A percentile compares a stretch with the other conserved stretches of the same genome.
Evolutionary conservation across 1,140 invertebrate species (phyloP).

Genomic region (Venturia canescens): DNA sequence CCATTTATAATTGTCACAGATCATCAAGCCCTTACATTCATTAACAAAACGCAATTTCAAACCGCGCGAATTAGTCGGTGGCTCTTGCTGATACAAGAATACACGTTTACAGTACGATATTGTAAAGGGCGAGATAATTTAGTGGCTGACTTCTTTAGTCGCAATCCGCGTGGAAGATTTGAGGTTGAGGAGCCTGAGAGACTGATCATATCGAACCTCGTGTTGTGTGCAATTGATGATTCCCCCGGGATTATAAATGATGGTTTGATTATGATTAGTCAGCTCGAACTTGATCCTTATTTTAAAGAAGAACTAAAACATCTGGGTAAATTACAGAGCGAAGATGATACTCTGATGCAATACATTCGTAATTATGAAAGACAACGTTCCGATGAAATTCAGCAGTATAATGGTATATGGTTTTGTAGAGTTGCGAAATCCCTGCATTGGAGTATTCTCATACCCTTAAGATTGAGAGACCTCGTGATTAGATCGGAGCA

Average conservation of each 20-base stretch:
- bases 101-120: constrained; percentile 28
- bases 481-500: constrained; percentile 42
- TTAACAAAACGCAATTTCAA: constrained; percentile 68
- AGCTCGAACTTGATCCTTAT: constrained; percentile 25
- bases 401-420: constrained; percentile 7
- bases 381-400: background rate
- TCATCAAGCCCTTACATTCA: constrained; percentile 72
- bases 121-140: constrained; percentile 21
- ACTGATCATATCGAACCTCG: background rate
- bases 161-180: constrained; percentile 4
- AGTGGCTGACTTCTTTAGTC: constrained; percentile 27
- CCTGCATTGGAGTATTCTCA: constrained; percentile 21
- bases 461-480: background rate
- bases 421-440: constrained; percentile 30
- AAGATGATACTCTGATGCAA: constrained; percentile 10
- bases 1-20: constrained; percentile 71
- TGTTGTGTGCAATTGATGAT: background rate
- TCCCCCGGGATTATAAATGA: background rate
- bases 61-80: constrained; percentile 71
- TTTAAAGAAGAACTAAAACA: constrained; percentile 41
- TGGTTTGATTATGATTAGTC: constrained; percentile 14
- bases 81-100: constrained; percentile 51
- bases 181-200: background rate
- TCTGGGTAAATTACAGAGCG: constrained; percentile 25
- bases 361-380: background rate